Evolutionary conservation across 2,113 vertebrate genomes (phyloP).

Genomic region (Eurystomus gularis): DNA sequence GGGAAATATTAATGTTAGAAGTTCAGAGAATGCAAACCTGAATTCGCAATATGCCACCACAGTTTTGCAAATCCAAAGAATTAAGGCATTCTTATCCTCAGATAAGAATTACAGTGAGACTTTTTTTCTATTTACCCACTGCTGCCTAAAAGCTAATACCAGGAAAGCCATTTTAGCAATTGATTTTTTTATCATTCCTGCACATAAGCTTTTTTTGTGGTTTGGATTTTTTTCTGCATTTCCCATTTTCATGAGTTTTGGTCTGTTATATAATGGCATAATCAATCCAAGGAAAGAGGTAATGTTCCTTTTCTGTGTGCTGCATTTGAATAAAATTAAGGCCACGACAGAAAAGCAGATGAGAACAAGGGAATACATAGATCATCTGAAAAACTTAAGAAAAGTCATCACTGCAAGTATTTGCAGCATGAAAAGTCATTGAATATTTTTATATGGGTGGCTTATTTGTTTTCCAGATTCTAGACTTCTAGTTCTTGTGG

Average conservation of each 20-base stretch:
- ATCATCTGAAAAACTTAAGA: neutral
- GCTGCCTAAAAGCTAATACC: neutral
- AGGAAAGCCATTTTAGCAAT: neutral
- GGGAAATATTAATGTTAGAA: neutral
- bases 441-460: neutral
- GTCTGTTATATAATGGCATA: slow-evolving; percentile 60
- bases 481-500: neutral
- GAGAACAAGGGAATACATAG: neutral
- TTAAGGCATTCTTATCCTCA: neutral
- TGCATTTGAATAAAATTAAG: slow-evolving; percentile 8
- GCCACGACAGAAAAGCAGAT: neutral
- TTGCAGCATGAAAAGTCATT: neutral
- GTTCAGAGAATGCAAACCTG: neutral
- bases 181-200: neutral
- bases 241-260: slow-evolving; percentile 47
- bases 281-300: slow-evolving; percentile 26
- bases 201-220: neutral
- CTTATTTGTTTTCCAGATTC: neutral
- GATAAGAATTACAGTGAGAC: neutral
- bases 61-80: neutral
- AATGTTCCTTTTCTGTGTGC: neutral
- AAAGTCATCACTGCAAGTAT: neutral
- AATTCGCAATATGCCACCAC: neutral
- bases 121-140: neutral
- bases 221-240: slow-evolving; percentile 2